Base-by-base conservation (phyloP, 1,140 invertebrate species). In the Diuraphis noxia region DNA sequence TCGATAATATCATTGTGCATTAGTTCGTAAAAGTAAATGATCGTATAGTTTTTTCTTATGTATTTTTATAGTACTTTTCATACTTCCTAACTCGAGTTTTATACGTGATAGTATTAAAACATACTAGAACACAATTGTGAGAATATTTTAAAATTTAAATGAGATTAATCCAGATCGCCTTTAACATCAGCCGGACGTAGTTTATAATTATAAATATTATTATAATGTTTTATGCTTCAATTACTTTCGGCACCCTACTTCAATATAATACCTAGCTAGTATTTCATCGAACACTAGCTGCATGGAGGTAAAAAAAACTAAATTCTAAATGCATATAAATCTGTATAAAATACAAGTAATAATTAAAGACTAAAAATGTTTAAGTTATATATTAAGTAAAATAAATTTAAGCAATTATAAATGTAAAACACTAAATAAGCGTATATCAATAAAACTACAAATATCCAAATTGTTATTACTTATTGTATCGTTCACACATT, bases 11-110 rank as follows among this genome's bases (percentile, higher is more conserved):
- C 82, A 85, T 49, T 52, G 43, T 52, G 34, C n/a, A 19, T 86
- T 86, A 86, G 46, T 52, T 86, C 43, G 52, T 86, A 86, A 38
- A 86, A 86, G 85, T 86, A 86, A 86, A 86, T 86, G 85, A 52
- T 46, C 85, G 52, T 86, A 86, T 36, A 25, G 21, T 36, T 86
- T 86, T 49, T 86, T 86, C 23, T 38, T 49, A 38, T 23, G 25
- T 84, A 84, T 84, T 84, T 25, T 46, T 43, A 43, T 43, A 34
- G 23, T 52, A 52, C 23, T 86, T 46, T 86, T 86, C 9, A 86
- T 46, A 86, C 49, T 86, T 86, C 49, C 38, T 21, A 10, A 86
- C n/a, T 49, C 34, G 30, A 17, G 3, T 85, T 46, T 30, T 43
- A 5, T 36, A 49, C 21, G 36, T 4, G n/a, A 21, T 10, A 6